phyloP scores from a whole-genome alignment of 2,113 vertebrate genomes.

The Pygoscelis antarcticus region DNA sequence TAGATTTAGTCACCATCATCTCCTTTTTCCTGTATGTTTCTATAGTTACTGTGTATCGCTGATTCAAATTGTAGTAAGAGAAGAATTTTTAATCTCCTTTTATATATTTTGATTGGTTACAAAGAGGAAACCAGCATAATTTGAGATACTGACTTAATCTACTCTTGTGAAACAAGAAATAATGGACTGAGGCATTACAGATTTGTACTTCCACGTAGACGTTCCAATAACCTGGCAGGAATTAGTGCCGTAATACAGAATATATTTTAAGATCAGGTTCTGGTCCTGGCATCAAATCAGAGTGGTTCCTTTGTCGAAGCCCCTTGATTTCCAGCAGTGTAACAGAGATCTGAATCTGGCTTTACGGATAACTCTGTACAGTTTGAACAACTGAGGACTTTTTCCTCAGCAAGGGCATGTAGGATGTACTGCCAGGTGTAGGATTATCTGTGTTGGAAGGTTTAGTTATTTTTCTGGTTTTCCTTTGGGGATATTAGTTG shows the following conservation, averaged over 20 bases:
- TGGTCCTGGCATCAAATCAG: neutral
- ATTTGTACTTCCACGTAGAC: neutral
- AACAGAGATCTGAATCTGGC: neutral
- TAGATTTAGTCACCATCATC: neutral
- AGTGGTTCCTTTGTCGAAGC: neutral
- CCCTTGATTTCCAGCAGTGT: neutral
- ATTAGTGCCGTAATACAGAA: neutral
- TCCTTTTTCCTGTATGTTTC: neutral
- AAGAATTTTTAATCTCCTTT: neutral
- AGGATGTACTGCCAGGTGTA: neutral
- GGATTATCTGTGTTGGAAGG: neutral
- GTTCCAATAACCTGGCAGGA: neutral
- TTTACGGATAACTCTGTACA: neutral
- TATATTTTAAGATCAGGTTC: neutral
- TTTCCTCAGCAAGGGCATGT: neutral
- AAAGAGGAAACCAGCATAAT: neutral
- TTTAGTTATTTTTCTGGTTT: constrained; percentile 16
- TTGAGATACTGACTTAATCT: neutral
- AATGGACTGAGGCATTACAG: neutral
- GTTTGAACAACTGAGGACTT: neutral
- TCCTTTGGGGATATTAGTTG: neutral
- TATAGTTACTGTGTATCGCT: neutral
- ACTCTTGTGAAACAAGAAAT: neutral
- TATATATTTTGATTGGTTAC: neutral
- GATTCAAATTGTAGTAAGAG: neutral